Evolutionary conservation across 2,113 vertebrate genomes (phyloP), one percentile per base, ranked within the genome.

Genomic region (Lepisosteus oculatus): DNA sequence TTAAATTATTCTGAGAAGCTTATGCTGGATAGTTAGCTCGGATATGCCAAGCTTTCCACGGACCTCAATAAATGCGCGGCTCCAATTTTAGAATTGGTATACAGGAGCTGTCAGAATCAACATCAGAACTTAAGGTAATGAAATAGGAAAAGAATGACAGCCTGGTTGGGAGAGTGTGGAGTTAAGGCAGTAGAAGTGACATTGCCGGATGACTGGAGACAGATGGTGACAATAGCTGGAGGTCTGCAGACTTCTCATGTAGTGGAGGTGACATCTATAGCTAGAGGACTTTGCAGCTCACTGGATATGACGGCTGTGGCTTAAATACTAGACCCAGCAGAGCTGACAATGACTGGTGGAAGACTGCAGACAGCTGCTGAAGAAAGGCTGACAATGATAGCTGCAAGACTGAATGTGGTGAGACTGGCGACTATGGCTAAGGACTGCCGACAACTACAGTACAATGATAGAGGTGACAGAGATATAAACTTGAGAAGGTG

Each of bases 61-160:
- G 44, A 47, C 44, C 17, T 62, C 56, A 62, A 61, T 54, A 73
- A n/a, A 43, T 43, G 43, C 56, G 62, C 12, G 65, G 29, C 65
- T 65, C 43, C 64, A 67, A 59, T 67, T 72, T 67, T 72, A 43
- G 14, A 55, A 43, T 44, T 55, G 56, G 65, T 67, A n/a, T 73
- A 55, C 42, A 67, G 56, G 29, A 59, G 65, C 65, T 73, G 72
- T 68, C 66, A 73, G 55, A 73, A 55, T 43, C 55, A 56, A 72
- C 65, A 45, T 63, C 44, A 43, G 66, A 68, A 68, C 44, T 54
- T 61, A 68, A 44, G 72, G 17, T 68, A 68, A 73, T 63, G 66
- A 73, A 44, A 62, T 68, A 59, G 67, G 65, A 14, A 51, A 62
- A 57, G 43, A 29, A 55, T 68, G 72, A 63, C 72, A 73, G 72